These are phyloP conservation scores for Ptilonorhynchus violaceus DNA, from an alignment of 2,113 vertebrate species.

Conservation along the genomic window DNA sequence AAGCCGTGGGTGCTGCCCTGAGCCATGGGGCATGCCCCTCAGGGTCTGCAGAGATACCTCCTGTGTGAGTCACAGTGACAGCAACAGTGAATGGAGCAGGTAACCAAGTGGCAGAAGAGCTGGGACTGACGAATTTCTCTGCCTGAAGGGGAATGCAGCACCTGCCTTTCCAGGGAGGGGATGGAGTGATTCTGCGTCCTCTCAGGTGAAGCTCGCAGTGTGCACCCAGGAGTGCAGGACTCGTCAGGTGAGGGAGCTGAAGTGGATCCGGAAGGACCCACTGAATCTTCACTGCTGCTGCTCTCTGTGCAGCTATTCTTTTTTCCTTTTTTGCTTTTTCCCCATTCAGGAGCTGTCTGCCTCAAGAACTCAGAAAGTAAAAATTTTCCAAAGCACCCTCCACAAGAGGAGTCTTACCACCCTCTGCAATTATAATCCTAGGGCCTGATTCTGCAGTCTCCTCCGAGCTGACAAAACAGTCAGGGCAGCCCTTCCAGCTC, in stretches of 20 bases:
- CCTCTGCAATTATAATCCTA: neutral
- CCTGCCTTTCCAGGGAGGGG: neutral
- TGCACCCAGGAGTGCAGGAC: neutral
- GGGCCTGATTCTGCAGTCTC: neutral
- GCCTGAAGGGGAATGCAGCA: neutral
- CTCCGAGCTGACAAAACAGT: neutral
- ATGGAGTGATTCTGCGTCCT: neutral
- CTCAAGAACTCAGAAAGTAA: neutral
- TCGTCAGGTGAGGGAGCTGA: neutral
- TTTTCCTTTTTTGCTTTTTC: neutral
- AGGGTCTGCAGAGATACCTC: neutral
- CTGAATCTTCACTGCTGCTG: neutral
- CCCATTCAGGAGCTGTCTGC: neutral
- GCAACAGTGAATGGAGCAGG: neutral
- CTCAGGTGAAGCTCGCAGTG: neutral
- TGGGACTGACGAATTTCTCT: neutral
- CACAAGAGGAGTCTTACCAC: neutral
- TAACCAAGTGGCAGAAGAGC: neutral
- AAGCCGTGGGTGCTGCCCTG: neutral
- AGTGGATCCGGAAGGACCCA: neutral
- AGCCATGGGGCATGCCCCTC: neutral
- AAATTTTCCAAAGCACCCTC: neutral
- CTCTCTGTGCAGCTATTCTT: neutral
- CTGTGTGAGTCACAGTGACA: neutral
- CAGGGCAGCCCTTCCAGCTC: neutral